Percentiles rank a stretch among this genome's conserved stretches.
These are phyloP conservation scores for Mungos mungo DNA, from an alignment of 2,113 vertebrate species.

Conservation along the genomic window DNA sequence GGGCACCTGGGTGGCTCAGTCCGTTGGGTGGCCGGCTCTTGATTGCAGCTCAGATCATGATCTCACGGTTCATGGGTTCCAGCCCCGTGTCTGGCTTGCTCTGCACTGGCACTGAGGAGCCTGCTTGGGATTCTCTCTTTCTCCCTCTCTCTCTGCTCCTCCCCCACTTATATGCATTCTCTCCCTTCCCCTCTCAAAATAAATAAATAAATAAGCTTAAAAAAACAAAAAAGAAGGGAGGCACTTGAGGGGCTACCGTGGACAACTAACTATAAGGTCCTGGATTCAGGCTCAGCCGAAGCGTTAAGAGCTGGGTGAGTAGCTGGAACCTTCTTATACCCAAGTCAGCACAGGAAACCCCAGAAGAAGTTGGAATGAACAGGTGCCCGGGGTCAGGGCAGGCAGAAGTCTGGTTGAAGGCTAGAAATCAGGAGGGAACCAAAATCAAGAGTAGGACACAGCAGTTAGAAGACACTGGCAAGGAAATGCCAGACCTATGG, in stretches of 20 bases:
- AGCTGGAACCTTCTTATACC: neutral
- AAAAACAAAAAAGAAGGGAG: neutral
- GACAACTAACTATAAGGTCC: neutral
- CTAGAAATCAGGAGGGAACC: neutral
- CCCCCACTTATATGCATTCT: too few species aligned
- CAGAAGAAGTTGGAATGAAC: neutral
- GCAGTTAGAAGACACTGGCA: neutral
- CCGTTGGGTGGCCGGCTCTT: too few species aligned
- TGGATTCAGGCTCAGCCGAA: neutral
- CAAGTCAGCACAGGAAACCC: neutral
- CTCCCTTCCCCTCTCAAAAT: too few species aligned
- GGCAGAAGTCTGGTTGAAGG: neutral
- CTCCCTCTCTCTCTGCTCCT: too few species aligned
- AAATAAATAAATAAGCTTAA: too few species aligned
- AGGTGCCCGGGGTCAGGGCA: neutral
- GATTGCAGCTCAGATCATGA: too few species aligned
- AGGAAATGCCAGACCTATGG: neutral
- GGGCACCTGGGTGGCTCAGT: too few species aligned
- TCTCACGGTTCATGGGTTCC: too few species aligned
- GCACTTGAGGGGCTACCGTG: neutral
- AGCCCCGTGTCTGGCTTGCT: too few species aligned
- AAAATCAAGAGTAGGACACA: neutral
- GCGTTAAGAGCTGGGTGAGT: neutral
- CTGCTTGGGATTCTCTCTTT: too few species aligned
- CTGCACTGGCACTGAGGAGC: too few species aligned